Base-by-base conservation (phyloP, 2,888 invertebrate genomes). In the Oasisia sp. region DNA sequence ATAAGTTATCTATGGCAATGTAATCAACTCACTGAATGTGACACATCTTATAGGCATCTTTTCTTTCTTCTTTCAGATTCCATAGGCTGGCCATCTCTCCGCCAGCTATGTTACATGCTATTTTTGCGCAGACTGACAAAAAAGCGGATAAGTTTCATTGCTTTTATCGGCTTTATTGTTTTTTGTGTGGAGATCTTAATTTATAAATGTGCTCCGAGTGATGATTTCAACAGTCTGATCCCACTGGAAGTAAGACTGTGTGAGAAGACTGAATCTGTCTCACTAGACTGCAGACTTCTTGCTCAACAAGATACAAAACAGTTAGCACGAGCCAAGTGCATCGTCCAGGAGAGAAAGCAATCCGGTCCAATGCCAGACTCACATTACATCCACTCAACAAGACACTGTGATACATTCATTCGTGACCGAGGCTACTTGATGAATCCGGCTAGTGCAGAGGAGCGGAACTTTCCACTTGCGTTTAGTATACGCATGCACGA, bases 401-500 rank as follows among this genome's bases (percentile, higher is more conserved):
- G 74, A 74, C n/a, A 74, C 27, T 74, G 74, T 7, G 74, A 74
- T 27, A 74, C 14, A 19, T 74, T 74, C 74, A 74, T 74, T 74
- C 74, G 1, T 27, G 74, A 74, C 5, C 74, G 44, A 32, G 92
- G 92, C 4, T 94, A 93, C 89, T n/a, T 91, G 74, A 92, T 56
- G 38, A 89, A 74, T 5, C 74, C 92, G 8, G 44, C 92, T 12
- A 93, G 92, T 56, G 19, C 89, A 32, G 93, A 93, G 32, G 93
- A 92, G 92, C 89, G 38, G 44, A 92, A 93, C 14, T 94, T 94
- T 91, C 94, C 94, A 3, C 91, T 94, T 19, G 94, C 94, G 5
- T 94, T 93, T 92, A 93, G 93, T 12, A 94, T 94, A 12, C 91
- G 94, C 5, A 93, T 94, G 92, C 93, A 94, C 91, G 58, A 92